A percentile compares a stretch with the other conserved stretches of the same genome.
Evolutionary conservation across 2,797 vertebrate species (phyloP).

Genomic region (Notoglanidium macrostoma): DNA sequence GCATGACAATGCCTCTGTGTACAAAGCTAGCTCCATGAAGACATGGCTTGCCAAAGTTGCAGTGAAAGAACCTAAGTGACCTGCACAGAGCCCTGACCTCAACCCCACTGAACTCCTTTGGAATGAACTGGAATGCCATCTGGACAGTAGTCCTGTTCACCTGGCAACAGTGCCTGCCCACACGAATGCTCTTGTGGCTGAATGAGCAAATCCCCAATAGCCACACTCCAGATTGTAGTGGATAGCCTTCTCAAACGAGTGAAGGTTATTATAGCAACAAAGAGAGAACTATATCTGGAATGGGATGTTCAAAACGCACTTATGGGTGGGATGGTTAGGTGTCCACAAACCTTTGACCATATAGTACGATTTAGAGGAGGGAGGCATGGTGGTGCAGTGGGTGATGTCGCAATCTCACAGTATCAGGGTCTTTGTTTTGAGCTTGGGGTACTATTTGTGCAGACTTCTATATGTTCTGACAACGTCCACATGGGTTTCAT

Average conservation of each 20-base stretch:
- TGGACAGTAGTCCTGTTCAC: neutral
- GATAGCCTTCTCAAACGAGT: neutral
- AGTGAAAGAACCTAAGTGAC: neutral
- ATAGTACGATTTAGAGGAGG: neutral
- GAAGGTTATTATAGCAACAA: neutral
- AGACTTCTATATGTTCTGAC: neutral
- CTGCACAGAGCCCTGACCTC: neutral
- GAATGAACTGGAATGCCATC: neutral
- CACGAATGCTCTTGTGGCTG: neutral
- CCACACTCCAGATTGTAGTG: no score
- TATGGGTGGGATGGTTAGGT: neutral
- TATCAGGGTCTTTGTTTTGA: neutral
- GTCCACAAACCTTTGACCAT: neutral
- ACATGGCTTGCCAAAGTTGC: neutral
- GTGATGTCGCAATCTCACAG: neutral
- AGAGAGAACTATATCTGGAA: neutral
- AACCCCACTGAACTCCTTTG: neutral
- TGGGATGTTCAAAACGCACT: neutral
- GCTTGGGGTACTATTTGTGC: neutral
- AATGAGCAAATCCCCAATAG: neutral
- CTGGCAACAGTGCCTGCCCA: neutral
- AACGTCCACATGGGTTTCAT: neutral
- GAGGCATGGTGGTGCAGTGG: neutral
- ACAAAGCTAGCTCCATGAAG: neutral
- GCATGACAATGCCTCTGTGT: no score